Evolutionary conservation across 2,888 invertebrate genomes (phyloP), one percentile per base, ranked within the genome.

Genomic region (Dione vanillae): DNA sequence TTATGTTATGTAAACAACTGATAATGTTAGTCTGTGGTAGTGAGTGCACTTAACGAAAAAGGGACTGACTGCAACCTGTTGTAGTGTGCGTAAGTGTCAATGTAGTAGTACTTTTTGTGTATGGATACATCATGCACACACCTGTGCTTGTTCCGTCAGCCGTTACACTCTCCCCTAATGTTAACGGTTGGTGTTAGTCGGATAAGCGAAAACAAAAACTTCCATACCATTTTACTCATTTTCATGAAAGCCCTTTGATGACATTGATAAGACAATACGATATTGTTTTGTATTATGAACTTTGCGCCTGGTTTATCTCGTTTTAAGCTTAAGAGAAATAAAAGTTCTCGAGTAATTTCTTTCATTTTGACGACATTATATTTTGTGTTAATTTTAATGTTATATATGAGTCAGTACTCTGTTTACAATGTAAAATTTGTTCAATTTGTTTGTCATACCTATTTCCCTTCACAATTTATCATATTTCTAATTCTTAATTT

Each of bases 21-120:
- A 71, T 74, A 49, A 49, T 58, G 64, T 45, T 69, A 76, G 56
- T 72, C 79, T 80, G 74, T 78, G 77, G 66, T 78, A 76, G 66
- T 75, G 73, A 78, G 75, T 79, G 79, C 80, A 80, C 75, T 80
- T 78, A 76, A 77, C 77, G 78, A 77, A 78, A 76, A 78, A 79
- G 78, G 80, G 79, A 77, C 78, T 74, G 75, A 77, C 78, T 79
- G 80, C 81, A 80, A 78, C 80, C 73, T 78, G 77, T 76, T 70
- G 9, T 71, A 77, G 83, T 82, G 78, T 80, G 83, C 72, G 80
- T 80, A 68, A 66, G 74, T 73, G 11, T 75, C 62, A 69, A 69
- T 77, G 77, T 77, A 75, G 75, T 73, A 70, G 74, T 72, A 71
- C 66, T 74, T 77, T 74, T 72, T 74, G 76, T 77, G 61, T 76